These are phyloP conservation scores for Tipula lateralis DNA, from an alignment of 2,888 invertebrate genomes.

Conservation along the genomic window DNA sequence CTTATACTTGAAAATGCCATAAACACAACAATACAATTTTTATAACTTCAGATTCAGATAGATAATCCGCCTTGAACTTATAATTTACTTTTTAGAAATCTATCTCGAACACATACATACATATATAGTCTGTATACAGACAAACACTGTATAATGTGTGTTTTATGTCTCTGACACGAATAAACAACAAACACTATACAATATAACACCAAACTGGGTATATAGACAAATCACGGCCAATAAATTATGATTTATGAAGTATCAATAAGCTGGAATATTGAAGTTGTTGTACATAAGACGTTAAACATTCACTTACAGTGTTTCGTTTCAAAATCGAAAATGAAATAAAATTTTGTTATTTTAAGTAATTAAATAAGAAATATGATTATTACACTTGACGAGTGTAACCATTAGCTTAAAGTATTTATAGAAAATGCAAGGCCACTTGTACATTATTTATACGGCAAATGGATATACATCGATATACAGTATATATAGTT, in stretches of 20 bases:
- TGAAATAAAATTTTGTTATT: not conserved
- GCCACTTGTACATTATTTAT: not conserved
- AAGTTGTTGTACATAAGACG: not conserved
- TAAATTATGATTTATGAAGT: not conserved
- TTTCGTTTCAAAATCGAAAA: too few species aligned
- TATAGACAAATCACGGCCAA: not conserved
- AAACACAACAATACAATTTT: not conserved
- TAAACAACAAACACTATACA: not conserved
- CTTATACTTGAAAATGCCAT: not conserved
- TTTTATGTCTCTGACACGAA: not conserved
- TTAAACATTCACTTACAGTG: not conserved
- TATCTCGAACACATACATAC: not conserved
- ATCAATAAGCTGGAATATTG: not conserved
- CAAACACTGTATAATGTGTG: too few species aligned
- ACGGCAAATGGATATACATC: not conserved
- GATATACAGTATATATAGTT: not conserved
- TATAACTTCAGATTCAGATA: not conserved
- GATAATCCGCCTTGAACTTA: constrained; percentile 1
- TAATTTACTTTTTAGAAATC: not conserved
- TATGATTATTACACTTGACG: not conserved
- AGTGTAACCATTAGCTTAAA: not conserved
- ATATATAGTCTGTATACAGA: not conserved
- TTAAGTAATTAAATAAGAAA: not conserved
- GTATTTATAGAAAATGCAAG: constrained; percentile 1
- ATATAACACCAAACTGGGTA: not conserved